Conservation (phyloP, 2,888 invertebrate species). For the Gryllus longicercus region DNA sequence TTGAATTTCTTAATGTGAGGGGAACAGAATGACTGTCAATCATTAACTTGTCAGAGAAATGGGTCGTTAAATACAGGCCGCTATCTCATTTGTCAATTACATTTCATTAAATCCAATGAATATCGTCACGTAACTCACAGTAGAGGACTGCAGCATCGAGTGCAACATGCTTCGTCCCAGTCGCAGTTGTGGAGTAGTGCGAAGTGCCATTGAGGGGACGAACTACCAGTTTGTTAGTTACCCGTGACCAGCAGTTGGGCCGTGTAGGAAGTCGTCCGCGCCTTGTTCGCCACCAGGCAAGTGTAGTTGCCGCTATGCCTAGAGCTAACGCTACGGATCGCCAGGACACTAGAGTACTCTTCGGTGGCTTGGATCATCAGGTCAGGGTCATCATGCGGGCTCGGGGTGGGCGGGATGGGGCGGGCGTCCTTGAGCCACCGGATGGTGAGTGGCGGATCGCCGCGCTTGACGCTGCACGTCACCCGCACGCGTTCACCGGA, state of each 20-base stretch:
- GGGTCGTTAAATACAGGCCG: too few species aligned
- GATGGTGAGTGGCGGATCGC: slow-evolving; percentile 44
- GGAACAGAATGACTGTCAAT: background rate
- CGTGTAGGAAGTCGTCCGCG: slow-evolving; percentile 53
- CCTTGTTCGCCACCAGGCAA: slow-evolving; percentile 55
- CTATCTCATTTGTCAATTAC: background rate
- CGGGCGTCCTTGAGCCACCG: slow-evolving; percentile 46
- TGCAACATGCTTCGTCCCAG: slow-evolving; percentile 2
- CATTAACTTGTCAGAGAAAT: too few species aligned
- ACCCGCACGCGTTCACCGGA: slow-evolving; percentile 47
- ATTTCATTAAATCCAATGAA: background rate
- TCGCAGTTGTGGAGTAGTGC: background rate
- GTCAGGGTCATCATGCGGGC: slow-evolving; percentile 37
- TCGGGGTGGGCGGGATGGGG: slow-evolving; percentile 27
- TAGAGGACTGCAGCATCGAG: background rate
- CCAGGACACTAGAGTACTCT: slow-evolving; percentile 39
- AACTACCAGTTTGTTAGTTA: slow-evolving; percentile 45
- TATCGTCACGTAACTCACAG: background rate
- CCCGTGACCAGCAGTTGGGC: slow-evolving; percentile 67
- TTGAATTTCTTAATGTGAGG: background rate
- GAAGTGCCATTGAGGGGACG: background rate
- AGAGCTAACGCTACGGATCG: slow-evolving; percentile 39
- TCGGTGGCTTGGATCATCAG: slow-evolving; percentile 37
- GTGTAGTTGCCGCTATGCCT: slow-evolving; percentile 58
- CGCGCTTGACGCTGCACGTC: slow-evolving; percentile 46